phyloP scores from a whole-genome alignment of 2,113 vertebrate species.

The Miniopterus natalensis region DNA sequence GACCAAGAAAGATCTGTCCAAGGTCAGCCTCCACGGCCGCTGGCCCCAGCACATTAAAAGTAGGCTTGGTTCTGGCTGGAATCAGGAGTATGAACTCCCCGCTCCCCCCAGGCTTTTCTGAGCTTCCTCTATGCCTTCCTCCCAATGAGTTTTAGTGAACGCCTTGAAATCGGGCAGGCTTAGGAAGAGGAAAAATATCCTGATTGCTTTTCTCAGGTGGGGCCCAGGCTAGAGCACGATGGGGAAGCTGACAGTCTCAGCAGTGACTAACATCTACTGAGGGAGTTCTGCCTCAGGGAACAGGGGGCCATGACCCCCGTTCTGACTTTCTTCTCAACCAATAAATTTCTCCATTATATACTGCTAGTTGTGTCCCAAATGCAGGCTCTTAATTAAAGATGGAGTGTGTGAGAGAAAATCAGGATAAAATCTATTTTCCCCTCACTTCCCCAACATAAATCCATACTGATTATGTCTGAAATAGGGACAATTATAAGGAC shows the following conservation, averaged over 20 bases:
- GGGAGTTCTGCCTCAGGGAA: background rate
- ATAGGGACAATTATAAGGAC: background rate
- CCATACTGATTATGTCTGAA: background rate
- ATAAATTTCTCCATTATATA: background rate
- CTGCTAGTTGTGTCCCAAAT: background rate
- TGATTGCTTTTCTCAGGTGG: background rate
- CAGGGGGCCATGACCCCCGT: background rate
- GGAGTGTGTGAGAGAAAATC: constrained; percentile 3
- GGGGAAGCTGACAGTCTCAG: background rate
- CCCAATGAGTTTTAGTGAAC: background rate
- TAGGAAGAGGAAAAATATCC: background rate
- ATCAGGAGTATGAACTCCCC: background rate
- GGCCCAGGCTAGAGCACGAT: background rate
- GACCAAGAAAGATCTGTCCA: background rate
- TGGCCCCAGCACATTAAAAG: background rate
- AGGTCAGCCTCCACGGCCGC: background rate
- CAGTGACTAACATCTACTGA: background rate
- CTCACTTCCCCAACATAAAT: background rate
- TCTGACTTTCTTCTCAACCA: background rate
- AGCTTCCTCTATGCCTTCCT: background rate
- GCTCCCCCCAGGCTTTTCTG: background rate
- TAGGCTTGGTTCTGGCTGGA: background rate
- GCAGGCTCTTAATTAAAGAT: constrained; percentile 38
- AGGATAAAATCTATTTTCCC: background rate
- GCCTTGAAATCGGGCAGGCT: background rate